phyloP scores from a whole-genome alignment of 2,888 invertebrate species.

The Nomada lathburiana region DNA sequence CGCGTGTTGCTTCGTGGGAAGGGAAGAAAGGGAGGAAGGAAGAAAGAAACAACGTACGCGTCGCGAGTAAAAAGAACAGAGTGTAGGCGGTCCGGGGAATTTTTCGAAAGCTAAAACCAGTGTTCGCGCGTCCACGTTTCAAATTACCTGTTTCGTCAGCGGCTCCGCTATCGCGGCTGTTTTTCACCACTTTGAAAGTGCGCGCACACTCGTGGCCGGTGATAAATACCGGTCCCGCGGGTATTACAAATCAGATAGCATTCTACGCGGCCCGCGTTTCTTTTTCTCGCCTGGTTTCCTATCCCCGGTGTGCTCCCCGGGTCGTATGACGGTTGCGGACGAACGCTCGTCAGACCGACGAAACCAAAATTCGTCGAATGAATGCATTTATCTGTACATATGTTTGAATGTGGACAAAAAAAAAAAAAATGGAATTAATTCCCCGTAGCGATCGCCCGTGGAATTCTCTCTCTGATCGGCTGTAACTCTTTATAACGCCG shows the following conservation, averaged over 20 bases:
- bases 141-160: conserved; percentile 40
- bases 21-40: no score
- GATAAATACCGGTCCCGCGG: conserved; percentile 48
- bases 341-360: conserved; percentile 9
- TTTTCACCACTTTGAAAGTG: conserved; percentile 28
- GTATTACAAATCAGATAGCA: conserved; percentile 42
- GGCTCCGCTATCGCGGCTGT: conserved; percentile 19
- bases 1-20: background rate
- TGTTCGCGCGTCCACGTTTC: conserved; percentile 30
- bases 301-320: background rate
- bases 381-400: background rate
- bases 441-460: conserved; percentile 11
- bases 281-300: conserved; percentile 5
- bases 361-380: background rate
- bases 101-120: conserved; percentile 23
- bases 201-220: conserved; percentile 14
- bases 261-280: conserved; percentile 21
- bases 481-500: conserved; percentile 44
- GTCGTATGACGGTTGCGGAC: conserved; percentile 14
- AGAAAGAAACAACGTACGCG: background rate
- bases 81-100: conserved; percentile 9
- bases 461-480: conserved; percentile 26
- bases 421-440: conserved; percentile 30
- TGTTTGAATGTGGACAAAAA: no score
- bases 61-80: background rate